These are phyloP conservation scores for Acrobeloides nanus DNA, from an alignment of 2,888 invertebrate genomes.

Conservation along the genomic window DNA sequence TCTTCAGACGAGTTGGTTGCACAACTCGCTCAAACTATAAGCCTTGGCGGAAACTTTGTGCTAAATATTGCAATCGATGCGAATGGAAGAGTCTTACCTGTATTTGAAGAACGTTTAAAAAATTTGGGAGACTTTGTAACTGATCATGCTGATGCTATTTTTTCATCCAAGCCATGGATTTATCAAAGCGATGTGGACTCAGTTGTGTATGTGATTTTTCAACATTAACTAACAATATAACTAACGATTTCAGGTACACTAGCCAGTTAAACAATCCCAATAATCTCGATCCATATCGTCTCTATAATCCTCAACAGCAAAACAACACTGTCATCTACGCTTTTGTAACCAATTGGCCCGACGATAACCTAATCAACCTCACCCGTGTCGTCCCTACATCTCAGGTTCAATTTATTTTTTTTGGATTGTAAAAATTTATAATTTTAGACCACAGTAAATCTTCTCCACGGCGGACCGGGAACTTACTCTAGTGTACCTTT, in stretches of 20 bases:
- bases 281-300: constrained; percentile 2
- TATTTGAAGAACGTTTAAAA: constrained; percentile 57
- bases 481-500: too few relatives aligned
- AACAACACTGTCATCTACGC: constrained; percentile 46
- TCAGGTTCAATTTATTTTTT: too few relatives aligned
- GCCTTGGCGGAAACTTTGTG: constrained; percentile 51
- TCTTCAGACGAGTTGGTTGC: too few relatives aligned
- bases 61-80: constrained; percentile 56
- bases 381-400: constrained; percentile 28
- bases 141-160: constrained; percentile 57
- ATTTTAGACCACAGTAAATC: too few relatives aligned
- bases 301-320: constrained; percentile 23
- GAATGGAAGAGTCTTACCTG: constrained; percentile 56
- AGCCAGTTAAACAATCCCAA: constrained; percentile 19
- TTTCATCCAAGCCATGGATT: constrained; percentile 56
- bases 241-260: constrained; percentile 33
- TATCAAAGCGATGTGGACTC: constrained; percentile 59
- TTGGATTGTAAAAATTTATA: too few relatives aligned
- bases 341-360: constrained; percentile 33
- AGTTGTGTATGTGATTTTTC: constrained; percentile 58
- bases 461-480: too few relatives aligned
- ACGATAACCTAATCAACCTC: constrained; percentile 21
- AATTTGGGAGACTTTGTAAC: constrained; percentile 54
- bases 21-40: constrained; percentile 41
- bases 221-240: constrained; percentile 57